Base-by-base conservation (phyloP, 2,888 invertebrate species). In the Rhingia rostrata region DNA sequence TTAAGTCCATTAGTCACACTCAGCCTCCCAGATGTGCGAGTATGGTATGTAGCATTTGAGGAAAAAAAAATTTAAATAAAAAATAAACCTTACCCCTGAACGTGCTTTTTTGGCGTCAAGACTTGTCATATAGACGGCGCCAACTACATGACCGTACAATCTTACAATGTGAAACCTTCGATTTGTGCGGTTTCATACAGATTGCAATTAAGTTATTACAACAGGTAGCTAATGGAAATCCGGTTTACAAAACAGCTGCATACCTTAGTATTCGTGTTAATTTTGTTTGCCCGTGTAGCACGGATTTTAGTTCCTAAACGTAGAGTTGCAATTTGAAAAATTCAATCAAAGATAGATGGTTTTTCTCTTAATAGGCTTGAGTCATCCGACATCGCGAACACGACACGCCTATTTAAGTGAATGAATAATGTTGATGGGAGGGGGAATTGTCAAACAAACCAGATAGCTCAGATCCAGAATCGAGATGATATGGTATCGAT, bases 1-100 rank as follows among this genome's bases (percentile, higher is more conserved):
- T 47, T 30, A 9, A 32, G 41, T 69, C 37, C 47, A 49, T 69
- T 58, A 69, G 69, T 69, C 69, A 69, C 47, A 49, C 22, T 22
- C 22, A 22, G 22, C 22, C 22, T 22, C 22, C 22, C 22, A 22
- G 22, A 22, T 22, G 22, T 22, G 22, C 22, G 22, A 2, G 22
- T 22, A 22, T 22, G 49, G 30, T 49, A 10, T 49, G 4, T 30
- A 4, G 30, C 4, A 2, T 32, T 47, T 22, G 49, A 32, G 43
- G 43, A 3, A 3, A 12, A n/a, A 45, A 12, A 49, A 30, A 30
- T 30, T 30, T 4, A 12, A 45, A 43, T n/a, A 49, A 30, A 30
- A 49, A 49, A 10, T 10, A 49, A 1, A 47, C 4, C 4, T 22
- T 22, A 22, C 22, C 22, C 22, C 9, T 1, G 30, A 49, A 49